These are phyloP conservation scores for Lepidotrigona ventralis DNA, from an alignment of 1,140 invertebrate species.

Conservation along the genomic window DNA sequence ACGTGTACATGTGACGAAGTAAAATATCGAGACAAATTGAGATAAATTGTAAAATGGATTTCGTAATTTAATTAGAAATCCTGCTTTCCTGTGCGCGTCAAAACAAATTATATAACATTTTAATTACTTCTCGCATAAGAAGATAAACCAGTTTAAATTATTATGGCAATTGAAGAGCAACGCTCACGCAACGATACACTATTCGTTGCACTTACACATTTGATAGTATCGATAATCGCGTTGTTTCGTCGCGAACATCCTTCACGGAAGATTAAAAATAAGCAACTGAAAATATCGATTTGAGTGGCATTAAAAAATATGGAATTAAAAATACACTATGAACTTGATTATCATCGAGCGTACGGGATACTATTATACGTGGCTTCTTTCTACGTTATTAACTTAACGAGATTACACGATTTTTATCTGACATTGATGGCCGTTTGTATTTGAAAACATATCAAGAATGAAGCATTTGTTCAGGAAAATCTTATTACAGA, in stretches of 20 bases:
- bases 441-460: not conserved
- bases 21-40: not conserved
- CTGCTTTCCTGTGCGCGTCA: not conserved
- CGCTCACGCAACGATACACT: not conserved
- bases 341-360: conserved; percentile 17
- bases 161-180: no score
- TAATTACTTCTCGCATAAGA: no score
- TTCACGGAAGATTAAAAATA: conserved; percentile 41
- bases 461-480: not conserved
- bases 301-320: conserved; percentile 34
- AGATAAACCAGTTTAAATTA: no score
- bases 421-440: not conserved
- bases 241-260: not conserved
- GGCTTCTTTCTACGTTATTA: not conserved
- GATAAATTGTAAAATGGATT: not conserved
- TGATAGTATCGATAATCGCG: no score
- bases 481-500: not conserved
- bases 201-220: not conserved
- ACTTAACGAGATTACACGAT: not conserved
- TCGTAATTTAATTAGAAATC: not conserved
- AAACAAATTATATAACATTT: no score
- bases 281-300: conserved; percentile 39
- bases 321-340: conserved; percentile 34
- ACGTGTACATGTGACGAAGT: not conserved
- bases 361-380: not conserved